Evolutionary conservation across 2,113 vertebrate species (phyloP).

Genomic region (Pseudolaguvia tuberculata): DNA sequence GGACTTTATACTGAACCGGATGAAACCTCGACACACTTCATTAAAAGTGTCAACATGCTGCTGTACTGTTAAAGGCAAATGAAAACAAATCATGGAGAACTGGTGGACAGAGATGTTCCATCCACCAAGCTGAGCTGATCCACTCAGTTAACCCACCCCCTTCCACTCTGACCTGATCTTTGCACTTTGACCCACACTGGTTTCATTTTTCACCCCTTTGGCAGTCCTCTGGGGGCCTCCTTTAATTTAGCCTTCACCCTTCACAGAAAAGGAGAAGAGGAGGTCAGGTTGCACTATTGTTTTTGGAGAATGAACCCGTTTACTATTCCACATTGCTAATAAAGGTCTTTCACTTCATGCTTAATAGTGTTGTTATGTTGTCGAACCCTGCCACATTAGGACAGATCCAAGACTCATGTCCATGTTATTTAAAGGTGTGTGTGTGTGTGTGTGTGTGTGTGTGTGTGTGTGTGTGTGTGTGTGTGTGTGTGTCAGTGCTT

Average conservation of each 20-base stretch:
- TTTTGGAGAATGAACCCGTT: slow-evolving; percentile 31
- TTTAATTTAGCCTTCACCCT: slow-evolving; percentile 37
- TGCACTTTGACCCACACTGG: slow-evolving; percentile 33
- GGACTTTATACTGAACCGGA: not conserved
- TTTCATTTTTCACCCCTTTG: slow-evolving; percentile 40
- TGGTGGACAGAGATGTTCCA: too few species aligned
- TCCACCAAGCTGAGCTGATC: slow-evolving; percentile 1
- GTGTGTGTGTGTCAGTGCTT: not conserved
- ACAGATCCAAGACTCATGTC: not conserved
- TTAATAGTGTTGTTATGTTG: slow-evolving; percentile 3
- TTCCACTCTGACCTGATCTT: slow-evolving; percentile 17
- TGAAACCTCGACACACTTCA: not conserved
- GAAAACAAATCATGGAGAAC: not conserved
- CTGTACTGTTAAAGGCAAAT: not conserved
- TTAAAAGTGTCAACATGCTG: not conserved
- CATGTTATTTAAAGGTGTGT: not conserved
- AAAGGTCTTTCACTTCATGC: slow-evolving; percentile 8
- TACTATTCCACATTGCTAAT: slow-evolving; percentile 20
- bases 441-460: too few species aligned
- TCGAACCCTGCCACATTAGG: not conserved
- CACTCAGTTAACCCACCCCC: not conserved
- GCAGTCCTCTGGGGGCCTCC: slow-evolving; percentile 33
- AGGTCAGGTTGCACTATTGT: slow-evolving; percentile 20
- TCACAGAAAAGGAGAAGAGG: slow-evolving; percentile 17
- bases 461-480: too few species aligned